phyloP scores from a whole-genome alignment of 2,113 vertebrate genomes.

The Semnornis frantzii region DNA sequence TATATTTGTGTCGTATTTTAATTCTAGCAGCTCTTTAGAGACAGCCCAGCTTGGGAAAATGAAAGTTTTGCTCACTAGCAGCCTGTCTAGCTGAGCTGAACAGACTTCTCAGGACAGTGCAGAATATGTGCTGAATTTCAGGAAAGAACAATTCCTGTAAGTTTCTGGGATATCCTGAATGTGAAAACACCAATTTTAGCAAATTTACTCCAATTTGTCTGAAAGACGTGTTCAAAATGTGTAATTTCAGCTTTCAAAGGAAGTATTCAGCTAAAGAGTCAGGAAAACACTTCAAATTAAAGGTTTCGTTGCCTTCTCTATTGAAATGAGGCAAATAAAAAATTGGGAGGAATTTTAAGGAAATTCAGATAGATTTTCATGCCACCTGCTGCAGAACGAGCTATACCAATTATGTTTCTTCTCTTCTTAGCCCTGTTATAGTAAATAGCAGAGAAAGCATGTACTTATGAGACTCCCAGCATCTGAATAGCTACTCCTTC shows the following conservation, averaged over 20 bases:
- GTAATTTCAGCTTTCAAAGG: constrained; percentile 52
- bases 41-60: background rate
- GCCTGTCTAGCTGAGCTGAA: background rate
- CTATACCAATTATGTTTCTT: background rate
- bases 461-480: background rate
- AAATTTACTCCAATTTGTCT: constrained; percentile 28
- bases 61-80: background rate
- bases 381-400: constrained; percentile 32
- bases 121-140: background rate
- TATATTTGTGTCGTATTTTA: background rate
- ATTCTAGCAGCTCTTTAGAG: background rate
- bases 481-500: background rate
- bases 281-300: constrained; percentile 23
- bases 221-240: constrained; percentile 11
- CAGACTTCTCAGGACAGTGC: background rate
- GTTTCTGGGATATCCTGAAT: background rate
- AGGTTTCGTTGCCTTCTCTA: background rate
- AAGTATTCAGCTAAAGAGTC: constrained; percentile 29
- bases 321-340: background rate
- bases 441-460: background rate
- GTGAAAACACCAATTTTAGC: constrained; percentile 27
- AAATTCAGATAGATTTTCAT: background rate
- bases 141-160: background rate
- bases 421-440: background rate
- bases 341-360: background rate